Evolutionary conservation across 2,113 vertebrate species (phyloP).

Genomic region (Megaleporinus macrocephalus): DNA sequence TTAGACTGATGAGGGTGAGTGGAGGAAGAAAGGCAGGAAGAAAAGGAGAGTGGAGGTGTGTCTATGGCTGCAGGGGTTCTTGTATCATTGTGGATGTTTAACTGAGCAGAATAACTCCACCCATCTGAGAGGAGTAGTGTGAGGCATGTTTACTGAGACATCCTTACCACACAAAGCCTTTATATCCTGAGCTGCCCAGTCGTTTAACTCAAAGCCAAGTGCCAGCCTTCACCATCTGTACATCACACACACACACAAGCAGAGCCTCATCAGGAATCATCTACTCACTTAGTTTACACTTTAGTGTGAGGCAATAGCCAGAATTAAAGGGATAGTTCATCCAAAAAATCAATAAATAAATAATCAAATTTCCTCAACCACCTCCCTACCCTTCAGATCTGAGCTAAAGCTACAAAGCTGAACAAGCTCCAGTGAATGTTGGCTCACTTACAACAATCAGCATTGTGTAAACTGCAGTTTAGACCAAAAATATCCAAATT

Average conservation of each 20-base stretch:
- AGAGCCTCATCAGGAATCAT: neutral
- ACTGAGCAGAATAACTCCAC: neutral
- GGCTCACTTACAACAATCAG: too few relatives aligned
- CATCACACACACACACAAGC: neutral
- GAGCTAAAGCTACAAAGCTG: too few relatives aligned
- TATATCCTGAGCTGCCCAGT: neutral
- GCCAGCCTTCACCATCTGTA: slow-evolving; percentile 6
- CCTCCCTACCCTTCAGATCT: too few relatives aligned
- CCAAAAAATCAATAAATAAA: too few relatives aligned
- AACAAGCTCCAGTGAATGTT: too few relatives aligned
- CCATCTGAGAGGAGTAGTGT: neutral
- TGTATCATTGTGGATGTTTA: neutral
- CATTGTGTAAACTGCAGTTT: too few relatives aligned
- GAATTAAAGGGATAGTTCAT: too few relatives aligned
- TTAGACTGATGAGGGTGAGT: neutral
- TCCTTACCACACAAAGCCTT: neutral
- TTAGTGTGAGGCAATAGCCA: too few relatives aligned
- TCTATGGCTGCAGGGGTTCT: neutral
- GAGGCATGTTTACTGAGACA: neutral
- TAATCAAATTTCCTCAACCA: too few relatives aligned
- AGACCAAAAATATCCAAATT: too few relatives aligned
- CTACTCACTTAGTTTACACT: neutral
- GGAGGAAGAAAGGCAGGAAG: neutral
- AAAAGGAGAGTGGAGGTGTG: neutral
- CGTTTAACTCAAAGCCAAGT: neutral